Evolutionary conservation across 2,888 invertebrate genomes (phyloP).

Genomic region (Brachyptera risi): DNA sequence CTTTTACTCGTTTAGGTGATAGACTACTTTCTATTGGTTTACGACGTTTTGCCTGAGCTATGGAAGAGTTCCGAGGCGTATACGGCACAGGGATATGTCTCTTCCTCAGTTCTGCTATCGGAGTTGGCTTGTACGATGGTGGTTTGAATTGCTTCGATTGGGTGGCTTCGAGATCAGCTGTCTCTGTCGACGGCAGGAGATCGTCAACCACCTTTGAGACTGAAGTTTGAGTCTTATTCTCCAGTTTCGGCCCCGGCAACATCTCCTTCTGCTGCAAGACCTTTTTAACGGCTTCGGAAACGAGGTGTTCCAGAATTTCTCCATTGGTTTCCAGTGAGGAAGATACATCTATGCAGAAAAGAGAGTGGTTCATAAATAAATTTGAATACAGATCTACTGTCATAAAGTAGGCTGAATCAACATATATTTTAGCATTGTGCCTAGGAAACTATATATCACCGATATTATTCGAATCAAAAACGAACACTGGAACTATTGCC

Average conservation of each 20-base stretch:
- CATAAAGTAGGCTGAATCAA: too few species aligned
- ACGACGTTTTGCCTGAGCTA: constrained; percentile 5
- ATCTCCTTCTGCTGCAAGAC: constrained; percentile 44
- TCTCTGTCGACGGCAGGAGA: constrained; percentile 43
- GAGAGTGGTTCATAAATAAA: background rate
- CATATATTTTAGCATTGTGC: too few species aligned
- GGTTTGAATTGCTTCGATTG: background rate
- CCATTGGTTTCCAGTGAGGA: constrained; percentile 40
- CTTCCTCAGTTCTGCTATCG: constrained; percentile 55
- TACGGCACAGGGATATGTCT: constrained; percentile 42
- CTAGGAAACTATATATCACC: too few species aligned
- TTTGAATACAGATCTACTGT: too few species aligned
- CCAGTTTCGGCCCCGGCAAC: constrained; percentile 18
- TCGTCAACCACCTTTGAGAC: constrained; percentile 52
- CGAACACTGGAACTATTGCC: too few species aligned
- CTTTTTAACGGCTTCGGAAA: constrained; percentile 59
- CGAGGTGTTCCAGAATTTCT: constrained; percentile 54
- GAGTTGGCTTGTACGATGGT: constrained; percentile 58
- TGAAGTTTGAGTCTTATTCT: constrained; percentile 44
- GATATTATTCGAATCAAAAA: too few species aligned
- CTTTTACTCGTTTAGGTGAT: background rate
- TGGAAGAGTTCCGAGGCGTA: constrained; percentile 23
- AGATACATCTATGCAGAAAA: constrained; percentile 1
- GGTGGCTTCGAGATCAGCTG: background rate
- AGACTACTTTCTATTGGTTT: background rate